These are phyloP conservation scores for Pygoscelis antarcticus DNA, from an alignment of 2,113 vertebrate species.

Conservation along the genomic window DNA sequence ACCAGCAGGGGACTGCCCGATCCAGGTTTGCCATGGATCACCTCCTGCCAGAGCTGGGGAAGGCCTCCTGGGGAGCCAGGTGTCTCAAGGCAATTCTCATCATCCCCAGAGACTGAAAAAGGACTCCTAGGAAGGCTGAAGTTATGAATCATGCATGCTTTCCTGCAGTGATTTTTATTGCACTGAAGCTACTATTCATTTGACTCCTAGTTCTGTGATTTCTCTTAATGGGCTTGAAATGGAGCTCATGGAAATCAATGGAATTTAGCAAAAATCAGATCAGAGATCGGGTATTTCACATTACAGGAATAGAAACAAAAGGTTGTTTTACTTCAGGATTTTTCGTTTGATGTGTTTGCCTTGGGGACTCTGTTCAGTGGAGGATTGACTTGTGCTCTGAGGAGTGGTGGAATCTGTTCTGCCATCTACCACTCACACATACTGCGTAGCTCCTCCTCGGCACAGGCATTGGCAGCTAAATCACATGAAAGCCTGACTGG, in stretches of 20 bases:
- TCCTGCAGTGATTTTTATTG: neutral
- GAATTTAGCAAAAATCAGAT: neutral
- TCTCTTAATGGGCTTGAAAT: neutral
- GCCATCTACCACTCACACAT: rapidly evolving
- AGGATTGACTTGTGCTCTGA: neutral
- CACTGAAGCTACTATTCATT: neutral
- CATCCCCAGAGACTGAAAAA: rapidly evolving
- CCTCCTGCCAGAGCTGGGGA: neutral
- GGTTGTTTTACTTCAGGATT: neutral
- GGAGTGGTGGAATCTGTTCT: neutral
- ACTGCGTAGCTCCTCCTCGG: neutral
- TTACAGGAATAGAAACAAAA: neutral
- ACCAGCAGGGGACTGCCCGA: too few relatives aligned
- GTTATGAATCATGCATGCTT: rapidly evolving
- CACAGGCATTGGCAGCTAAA: too few relatives aligned
- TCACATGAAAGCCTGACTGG: rapidly evolving
- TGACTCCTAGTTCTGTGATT: neutral
- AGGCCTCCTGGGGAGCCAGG: neutral
- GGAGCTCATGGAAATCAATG: neutral
- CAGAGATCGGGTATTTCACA: rapidly evolving
- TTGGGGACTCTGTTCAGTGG: neutral
- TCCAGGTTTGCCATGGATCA: neutral
- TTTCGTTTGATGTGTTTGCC: neutral
- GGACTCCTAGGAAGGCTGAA: neutral
- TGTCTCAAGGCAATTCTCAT: neutral